Evolutionary conservation across 2,888 invertebrate species (phyloP).

Genomic region (Synanthedon vespiformis): DNA sequence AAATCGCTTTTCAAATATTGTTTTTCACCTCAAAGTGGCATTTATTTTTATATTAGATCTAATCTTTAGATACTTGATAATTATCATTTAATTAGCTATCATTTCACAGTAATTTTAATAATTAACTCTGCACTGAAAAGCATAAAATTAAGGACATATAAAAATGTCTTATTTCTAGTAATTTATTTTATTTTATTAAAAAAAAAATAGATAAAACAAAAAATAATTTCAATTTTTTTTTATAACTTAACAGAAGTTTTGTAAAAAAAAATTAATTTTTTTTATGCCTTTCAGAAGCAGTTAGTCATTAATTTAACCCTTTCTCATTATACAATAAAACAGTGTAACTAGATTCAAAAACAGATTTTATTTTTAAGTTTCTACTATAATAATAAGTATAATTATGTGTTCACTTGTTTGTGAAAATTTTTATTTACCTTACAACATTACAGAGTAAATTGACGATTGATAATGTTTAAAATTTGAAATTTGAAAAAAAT

Average conservation of each 20-base stretch:
- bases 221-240: no score
- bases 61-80: slow-evolving; percentile 20
- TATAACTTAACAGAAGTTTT: no score
- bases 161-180: no score
- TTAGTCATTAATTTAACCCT: slow-evolving; percentile 1
- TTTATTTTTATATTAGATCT: slow-evolving; percentile 44
- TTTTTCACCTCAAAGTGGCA: slow-evolving; percentile 32
- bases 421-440: slow-evolving; percentile 15
- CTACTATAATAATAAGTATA: slow-evolving; percentile 11
- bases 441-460: slow-evolving; percentile 21
- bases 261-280: no score
- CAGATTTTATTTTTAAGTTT: slow-evolving; percentile 44
- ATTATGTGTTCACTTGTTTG: no score
- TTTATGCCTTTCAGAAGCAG: not conserved
- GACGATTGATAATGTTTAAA: slow-evolving; percentile 23
- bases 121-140: no score
- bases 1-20: slow-evolving; percentile 17
- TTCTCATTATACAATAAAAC: no score
- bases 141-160: no score
- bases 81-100: slow-evolving; percentile 6
- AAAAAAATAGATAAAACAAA: no score
- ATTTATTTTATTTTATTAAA: no score
- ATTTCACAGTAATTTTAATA: not conserved
- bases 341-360: slow-evolving; percentile 17
- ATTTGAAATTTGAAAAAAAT: no score